Evolutionary conservation across 2,888 invertebrate genomes (phyloP).

Genomic region (Drosophila mimetica): DNA sequence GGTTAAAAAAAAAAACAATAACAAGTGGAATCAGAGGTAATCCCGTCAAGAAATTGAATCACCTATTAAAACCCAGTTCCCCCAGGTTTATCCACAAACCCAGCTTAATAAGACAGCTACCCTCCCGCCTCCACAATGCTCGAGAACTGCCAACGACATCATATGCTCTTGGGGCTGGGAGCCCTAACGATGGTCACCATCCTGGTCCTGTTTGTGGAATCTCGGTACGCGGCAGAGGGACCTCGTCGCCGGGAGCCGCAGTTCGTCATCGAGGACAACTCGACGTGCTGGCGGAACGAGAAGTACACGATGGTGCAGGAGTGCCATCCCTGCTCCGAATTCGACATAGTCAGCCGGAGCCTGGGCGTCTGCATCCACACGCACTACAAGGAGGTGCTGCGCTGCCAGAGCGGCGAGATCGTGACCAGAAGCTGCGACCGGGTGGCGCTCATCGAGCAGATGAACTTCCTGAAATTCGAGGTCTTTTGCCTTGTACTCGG

Average conservation of each 20-base stretch:
- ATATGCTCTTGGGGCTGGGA: slow-evolving; percentile 92
- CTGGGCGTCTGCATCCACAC: slow-evolving; percentile 93
- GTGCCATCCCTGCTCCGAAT: slow-evolving; percentile 94
- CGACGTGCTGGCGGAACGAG: slow-evolving; percentile 91
- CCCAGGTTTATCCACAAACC: neutral
- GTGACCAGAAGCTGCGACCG: slow-evolving; percentile 94
- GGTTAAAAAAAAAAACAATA: neutral
- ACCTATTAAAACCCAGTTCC: neutral
- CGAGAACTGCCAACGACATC: slow-evolving; percentile 93
- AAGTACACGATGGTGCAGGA: slow-evolving; percentile 88
- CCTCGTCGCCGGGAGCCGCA: slow-evolving; percentile 81
- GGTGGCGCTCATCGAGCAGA: slow-evolving; percentile 93
- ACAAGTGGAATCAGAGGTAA: neutral
- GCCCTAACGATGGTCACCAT: slow-evolving; percentile 92
- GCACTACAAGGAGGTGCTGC: slow-evolving; percentile 92
- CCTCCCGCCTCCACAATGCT: slow-evolving; percentile 86
- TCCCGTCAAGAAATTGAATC: neutral
- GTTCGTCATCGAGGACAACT: slow-evolving; percentile 90
- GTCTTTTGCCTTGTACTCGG: slow-evolving; percentile 77
- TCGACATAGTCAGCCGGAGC: slow-evolving; percentile 92
- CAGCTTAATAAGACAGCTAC: no score
- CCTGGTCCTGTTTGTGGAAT: slow-evolving; percentile 92
- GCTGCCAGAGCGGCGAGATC: slow-evolving; percentile 92
- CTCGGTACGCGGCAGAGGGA: slow-evolving; percentile 84
- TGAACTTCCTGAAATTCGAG: slow-evolving; percentile 87